These are phyloP conservation scores for Hydrotaea diabolus DNA, from an alignment of 2,888 invertebrate species.

Conservation along the genomic window DNA sequence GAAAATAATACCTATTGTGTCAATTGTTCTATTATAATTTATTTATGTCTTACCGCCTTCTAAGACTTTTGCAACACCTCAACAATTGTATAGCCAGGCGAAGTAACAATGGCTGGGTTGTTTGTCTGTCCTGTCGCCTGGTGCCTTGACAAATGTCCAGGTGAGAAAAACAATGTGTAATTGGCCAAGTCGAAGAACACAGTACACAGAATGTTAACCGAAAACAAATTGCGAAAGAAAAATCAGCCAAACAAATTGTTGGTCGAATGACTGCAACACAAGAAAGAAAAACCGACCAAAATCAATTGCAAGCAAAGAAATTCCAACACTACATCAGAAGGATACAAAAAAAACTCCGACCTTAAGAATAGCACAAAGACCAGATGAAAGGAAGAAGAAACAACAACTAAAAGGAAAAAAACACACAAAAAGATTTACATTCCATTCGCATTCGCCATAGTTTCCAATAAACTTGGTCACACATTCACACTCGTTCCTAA, in stretches of 20 bases:
- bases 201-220: constrained; percentile 15
- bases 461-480: background rate
- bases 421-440: constrained; percentile 18
- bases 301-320: constrained; percentile 23
- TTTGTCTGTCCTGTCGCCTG: constrained; percentile 12
- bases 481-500: background rate
- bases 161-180: constrained; percentile 48
- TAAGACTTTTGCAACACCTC: constrained; percentile 52
- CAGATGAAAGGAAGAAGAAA: background rate
- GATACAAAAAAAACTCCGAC: background rate
- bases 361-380: background rate
- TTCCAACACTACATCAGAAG: background rate
- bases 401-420: background rate
- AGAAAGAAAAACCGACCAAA: constrained; percentile 30
- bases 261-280: constrained; percentile 23
- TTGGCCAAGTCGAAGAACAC: constrained; percentile 33
- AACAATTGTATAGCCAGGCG: background rate
- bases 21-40: constrained; percentile 33
- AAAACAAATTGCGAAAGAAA: constrained; percentile 60
- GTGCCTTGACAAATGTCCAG: constrained; percentile 49
- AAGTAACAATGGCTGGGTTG: background rate
- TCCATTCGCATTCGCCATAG: constrained; percentile 17
- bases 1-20: background rate
- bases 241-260: constrained; percentile 50
- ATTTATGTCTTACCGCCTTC: constrained; percentile 40